phyloP scores from a whole-genome alignment of 2,888 invertebrate genomes.

The Lithosia quadra region DNA sequence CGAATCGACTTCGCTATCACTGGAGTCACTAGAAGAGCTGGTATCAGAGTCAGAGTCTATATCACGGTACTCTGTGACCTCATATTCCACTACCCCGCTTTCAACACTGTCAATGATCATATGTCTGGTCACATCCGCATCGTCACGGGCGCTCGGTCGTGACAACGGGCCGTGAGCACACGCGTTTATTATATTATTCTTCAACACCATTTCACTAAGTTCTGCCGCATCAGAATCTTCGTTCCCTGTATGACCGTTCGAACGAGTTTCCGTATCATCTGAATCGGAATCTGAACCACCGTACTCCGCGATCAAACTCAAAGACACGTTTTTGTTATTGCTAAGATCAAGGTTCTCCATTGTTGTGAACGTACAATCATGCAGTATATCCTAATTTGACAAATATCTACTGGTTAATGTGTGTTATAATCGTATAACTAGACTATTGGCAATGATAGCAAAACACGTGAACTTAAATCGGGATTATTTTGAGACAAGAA shows the following conservation, averaged over 20 bases:
- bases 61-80: slow-evolving; percentile 80
- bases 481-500: slow-evolving; percentile 53
- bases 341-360: slow-evolving; percentile 81
- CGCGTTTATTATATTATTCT: slow-evolving; percentile 84
- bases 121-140: slow-evolving; percentile 72
- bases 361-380: slow-evolving; percentile 57
- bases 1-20: slow-evolving; percentile 80
- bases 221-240: slow-evolving; percentile 77
- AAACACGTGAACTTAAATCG: slow-evolving; percentile 41
- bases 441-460: slow-evolving; percentile 29
- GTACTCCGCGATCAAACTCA: slow-evolving; percentile 81
- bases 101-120: slow-evolving; percentile 82
- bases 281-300: slow-evolving; percentile 82
- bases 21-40: slow-evolving; percentile 71
- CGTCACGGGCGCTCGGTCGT: slow-evolving; percentile 61
- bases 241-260: slow-evolving; percentile 65
- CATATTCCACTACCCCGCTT: slow-evolving; percentile 79
- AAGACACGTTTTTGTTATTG: slow-evolving; percentile 82
- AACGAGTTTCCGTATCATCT: slow-evolving; percentile 72
- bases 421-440: slow-evolving; percentile 23
- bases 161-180: slow-evolving; percentile 82
- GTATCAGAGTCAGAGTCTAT: slow-evolving; percentile 67
- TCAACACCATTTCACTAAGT: slow-evolving; percentile 82
- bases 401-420: slow-evolving; percentile 31
- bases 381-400: slow-evolving; percentile 49